Base-by-base conservation (phyloP, 2,888 invertebrate genomes). In the Stratiomys singularior region DNA sequence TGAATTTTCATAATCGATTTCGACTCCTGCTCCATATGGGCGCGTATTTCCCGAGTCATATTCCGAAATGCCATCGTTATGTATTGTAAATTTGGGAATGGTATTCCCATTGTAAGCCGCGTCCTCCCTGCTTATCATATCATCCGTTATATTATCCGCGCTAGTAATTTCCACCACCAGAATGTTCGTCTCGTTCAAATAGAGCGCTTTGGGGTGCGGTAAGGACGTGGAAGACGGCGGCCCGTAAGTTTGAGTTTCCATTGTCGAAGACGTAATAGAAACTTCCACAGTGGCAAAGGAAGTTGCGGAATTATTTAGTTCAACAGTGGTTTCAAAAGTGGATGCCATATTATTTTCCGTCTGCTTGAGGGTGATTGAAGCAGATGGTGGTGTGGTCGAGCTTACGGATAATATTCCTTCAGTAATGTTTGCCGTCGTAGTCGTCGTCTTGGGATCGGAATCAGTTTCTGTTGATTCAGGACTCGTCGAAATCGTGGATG, bases 111-210 rank as follows among this genome's bases (percentile, higher is more conserved):
- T 81, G 23, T 81, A 80, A 13, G 82, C 80, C 77, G 83, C 83
- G 0, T 82, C 78, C 37, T 82, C 82, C 60, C 82, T 82, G 7
- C 81, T 82, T 5, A 80, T 81, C 0, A 81, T 78, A 28, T 83
- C 84, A 18, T 85, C 85, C 0, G 83, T 83, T 69, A 79, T 83
- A 76, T 84, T 86, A 9, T 84, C 81, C 1, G 81, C 82, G 15
- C 79, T 82, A 1, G 87, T 85, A 28, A 87, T 85, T 82, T 87
- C 87, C 1, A 87, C 87, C 1, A 87, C 85, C 5, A 86, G 81
- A 58, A 87, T 84, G 76, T 87, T 86, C 47, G 82, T 83, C 11
- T 82, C 80, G 28, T 85, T 85, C 44, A 52, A 27, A n/a, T 52
- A n/a, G 15, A n/a, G 15, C 23, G 37, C 13, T n/a, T 60, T 18